A percentile compares a stretch with the other conserved stretches of the same genome.
phyloP scores from a whole-genome alignment of 2,113 vertebrate species.

The Elachura formosa region DNA sequence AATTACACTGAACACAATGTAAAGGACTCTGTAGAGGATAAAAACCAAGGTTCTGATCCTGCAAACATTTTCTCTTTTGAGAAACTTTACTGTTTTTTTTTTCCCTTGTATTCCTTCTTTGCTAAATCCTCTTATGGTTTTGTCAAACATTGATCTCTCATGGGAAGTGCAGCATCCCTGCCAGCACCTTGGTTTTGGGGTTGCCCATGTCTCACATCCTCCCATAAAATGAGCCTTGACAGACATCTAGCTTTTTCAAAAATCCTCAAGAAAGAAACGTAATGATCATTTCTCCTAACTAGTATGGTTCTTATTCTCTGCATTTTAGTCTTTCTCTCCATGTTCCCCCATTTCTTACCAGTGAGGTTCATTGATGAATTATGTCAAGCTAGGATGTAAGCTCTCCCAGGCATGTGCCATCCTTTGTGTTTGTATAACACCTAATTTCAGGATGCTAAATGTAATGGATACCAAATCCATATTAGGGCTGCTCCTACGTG shows the following conservation, averaged over 20 bases:
- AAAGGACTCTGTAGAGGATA: neutral
- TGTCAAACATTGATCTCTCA: neutral
- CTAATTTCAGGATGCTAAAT: neutral
- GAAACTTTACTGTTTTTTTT: neutral
- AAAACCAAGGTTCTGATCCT: neutral
- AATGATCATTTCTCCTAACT: neutral
- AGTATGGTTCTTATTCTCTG: neutral
- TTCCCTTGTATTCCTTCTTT: neutral
- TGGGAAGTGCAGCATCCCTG: neutral
- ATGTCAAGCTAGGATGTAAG: neutral
- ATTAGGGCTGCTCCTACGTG: neutral
- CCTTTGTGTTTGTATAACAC: neutral
- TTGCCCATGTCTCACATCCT: neutral
- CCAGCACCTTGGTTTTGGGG: neutral
- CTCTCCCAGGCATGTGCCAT: neutral
- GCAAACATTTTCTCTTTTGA: neutral
- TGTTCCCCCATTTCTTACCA: neutral
- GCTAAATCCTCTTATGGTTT: neutral
- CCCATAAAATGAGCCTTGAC: accelerated
- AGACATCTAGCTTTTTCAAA: neutral
- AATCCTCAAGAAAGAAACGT: neutral
- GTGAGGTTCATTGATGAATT: neutral
- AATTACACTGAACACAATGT: neutral
- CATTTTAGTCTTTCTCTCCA: neutral
- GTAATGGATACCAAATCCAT: neutral